phyloP scores from a whole-genome alignment of 2,888 invertebrate genomes.

The Priocnemis perturbator region DNA sequence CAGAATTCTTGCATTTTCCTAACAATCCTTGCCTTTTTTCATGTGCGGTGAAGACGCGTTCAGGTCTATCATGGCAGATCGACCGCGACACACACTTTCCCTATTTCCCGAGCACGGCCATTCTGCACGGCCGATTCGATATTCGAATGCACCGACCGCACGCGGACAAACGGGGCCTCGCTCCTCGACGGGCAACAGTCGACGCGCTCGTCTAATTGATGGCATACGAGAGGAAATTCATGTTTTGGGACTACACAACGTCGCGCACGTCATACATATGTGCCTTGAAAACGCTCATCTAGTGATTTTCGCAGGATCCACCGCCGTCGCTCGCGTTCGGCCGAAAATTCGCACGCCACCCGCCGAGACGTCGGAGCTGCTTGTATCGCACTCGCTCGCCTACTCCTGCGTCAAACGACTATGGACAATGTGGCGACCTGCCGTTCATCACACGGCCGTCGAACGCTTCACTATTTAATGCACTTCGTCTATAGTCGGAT shows the following conservation, averaged over 20 bases:
- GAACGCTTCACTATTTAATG: conserved; percentile 10
- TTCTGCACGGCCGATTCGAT: background rate
- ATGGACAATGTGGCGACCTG: too few relatives aligned
- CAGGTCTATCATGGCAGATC: conserved; percentile 74
- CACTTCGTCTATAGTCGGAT: conserved; percentile 17
- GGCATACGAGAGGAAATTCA: conserved; percentile 49
- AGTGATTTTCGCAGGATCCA: conserved; percentile 40
- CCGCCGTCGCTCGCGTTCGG: conserved; percentile 8
- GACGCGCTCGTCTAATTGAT: conserved; percentile 32
- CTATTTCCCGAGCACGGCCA: conserved; percentile 31
- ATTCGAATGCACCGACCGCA: background rate
- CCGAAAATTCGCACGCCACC: background rate
- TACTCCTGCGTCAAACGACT: too few relatives aligned
- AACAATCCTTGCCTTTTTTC: conserved; percentile 60
- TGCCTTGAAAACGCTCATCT: conserved; percentile 41
- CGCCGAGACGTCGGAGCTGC: background rate
- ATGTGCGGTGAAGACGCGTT: conserved; percentile 68
- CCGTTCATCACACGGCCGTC: too few relatives aligned
- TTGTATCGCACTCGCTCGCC: too few relatives aligned
- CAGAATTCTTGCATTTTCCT: conserved; percentile 63
- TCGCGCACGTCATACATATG: conserved; percentile 62
- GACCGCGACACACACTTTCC: conserved; percentile 63
- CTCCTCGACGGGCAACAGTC: conserved; percentile 1
- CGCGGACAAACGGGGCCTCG: conserved; percentile 12
- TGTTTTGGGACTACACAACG: conserved; percentile 61